Percentiles rank a stretch among this genome's conserved stretches.
Conservation (phyloP, 2,113 vertebrate species). For the Peucedramus taeniatus region DNA sequence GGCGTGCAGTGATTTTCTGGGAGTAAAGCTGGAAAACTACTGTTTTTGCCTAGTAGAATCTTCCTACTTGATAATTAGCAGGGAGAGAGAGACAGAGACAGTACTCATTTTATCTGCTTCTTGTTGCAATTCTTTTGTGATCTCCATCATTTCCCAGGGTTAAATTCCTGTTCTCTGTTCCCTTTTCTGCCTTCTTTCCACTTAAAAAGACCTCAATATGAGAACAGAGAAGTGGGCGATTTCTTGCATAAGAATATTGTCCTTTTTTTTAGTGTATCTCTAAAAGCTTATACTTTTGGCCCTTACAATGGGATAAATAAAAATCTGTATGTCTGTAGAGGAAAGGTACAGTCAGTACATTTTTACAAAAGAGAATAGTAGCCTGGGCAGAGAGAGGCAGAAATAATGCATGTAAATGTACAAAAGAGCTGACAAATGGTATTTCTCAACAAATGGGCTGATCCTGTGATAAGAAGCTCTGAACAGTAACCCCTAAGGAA, state of each 20-base stretch:
- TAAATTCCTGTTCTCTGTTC: neutral
- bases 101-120: neutral
- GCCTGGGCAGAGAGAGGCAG: neutral
- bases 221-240: neutral
- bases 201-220: neutral
- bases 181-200: neutral
- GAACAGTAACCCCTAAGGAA: neutral
- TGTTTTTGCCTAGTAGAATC: neutral
- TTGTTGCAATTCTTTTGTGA: fast-evolving
- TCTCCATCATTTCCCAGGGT: neutral
- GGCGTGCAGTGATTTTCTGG: neutral
- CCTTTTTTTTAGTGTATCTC: neutral
- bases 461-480: neutral
- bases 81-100: too few relatives aligned
- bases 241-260: neutral
- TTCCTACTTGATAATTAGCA: neutral
- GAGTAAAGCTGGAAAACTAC: neutral
- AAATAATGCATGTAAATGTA: neutral
- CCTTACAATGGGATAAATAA: neutral
- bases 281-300: neutral
- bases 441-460: neutral
- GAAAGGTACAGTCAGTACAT: neutral
- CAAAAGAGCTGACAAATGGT: neutral
- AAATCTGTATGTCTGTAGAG: neutral
- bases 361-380: neutral